Conservation (phyloP, 2,113 vertebrate species). For the Copsychus sechellarum region DNA sequence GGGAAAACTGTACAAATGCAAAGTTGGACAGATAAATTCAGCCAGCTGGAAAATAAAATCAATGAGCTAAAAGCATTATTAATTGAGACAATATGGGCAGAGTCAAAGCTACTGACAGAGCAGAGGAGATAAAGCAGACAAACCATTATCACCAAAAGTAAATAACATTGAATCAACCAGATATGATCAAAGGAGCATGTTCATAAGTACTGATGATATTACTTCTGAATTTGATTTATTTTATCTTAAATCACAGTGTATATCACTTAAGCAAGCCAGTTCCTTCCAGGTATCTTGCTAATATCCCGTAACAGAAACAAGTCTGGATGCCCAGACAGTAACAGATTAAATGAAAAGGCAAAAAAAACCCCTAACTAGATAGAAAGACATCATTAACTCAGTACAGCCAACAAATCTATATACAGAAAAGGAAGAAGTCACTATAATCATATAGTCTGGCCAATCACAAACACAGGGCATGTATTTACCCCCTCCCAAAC, state of each 20-base stretch:
- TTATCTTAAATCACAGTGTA: conserved; percentile 20
- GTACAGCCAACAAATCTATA: background rate
- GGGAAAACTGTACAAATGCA: background rate
- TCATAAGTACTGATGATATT: conserved; percentile 16
- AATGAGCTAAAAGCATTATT: conserved; percentile 33
- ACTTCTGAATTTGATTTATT: conserved; percentile 58
- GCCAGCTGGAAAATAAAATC: conserved; percentile 24
- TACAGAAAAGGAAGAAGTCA: background rate
- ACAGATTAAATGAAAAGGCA: conserved; percentile 13
- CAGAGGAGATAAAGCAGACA: conserved; percentile 53
- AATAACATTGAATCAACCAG: conserved; percentile 28
- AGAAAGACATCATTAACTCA: background rate
- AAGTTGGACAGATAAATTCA: background rate
- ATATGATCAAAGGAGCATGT: conserved; percentile 40
- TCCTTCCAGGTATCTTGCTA: conserved; percentile 40
- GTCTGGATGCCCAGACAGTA: conserved; percentile 6
- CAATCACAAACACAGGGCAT: background rate
- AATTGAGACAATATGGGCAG: conserved; percentile 12
- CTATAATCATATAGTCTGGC: background rate
- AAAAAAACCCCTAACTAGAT: background rate
- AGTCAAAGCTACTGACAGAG: conserved; percentile 13
- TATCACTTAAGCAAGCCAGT: conserved; percentile 21
- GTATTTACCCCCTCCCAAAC: background rate
- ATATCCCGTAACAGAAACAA: background rate
- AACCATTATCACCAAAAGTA: conserved; percentile 39